Conservation (phyloP, 1,140 invertebrate species). For the Elymnias hypermnestra region DNA sequence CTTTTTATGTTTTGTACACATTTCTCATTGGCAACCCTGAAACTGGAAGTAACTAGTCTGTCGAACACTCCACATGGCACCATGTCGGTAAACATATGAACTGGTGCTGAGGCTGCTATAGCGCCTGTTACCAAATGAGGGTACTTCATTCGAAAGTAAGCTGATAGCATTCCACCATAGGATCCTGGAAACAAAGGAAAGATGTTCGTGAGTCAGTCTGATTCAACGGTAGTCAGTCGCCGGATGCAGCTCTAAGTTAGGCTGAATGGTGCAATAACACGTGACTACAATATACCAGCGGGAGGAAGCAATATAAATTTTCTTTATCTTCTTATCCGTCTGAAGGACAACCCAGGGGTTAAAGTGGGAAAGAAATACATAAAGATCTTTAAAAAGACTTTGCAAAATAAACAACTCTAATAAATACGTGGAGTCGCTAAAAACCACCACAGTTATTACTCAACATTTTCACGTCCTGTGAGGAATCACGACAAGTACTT, state of each 20-base stretch:
- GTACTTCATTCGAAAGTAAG: slow-evolving; percentile 98
- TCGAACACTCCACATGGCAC: slow-evolving; percentile 88
- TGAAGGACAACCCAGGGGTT: no score
- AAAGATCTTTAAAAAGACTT: no score
- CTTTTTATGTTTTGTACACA: slow-evolving; percentile 86
- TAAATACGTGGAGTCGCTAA: no score
- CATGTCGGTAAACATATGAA: slow-evolving; percentile 91
- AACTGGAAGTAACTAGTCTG: slow-evolving; percentile 88
- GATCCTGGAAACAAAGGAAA: background rate
- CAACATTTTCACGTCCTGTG: no score
- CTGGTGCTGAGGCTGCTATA: slow-evolving; percentile 95
- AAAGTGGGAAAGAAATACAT: no score
- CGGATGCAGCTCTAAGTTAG: background rate
- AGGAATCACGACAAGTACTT: no score
- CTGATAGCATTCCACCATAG: slow-evolving; percentile 97
- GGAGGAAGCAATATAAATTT: no score
- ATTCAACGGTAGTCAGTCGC: no score
- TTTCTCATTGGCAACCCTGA: slow-evolving; percentile 75
- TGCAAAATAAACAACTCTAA: no score
- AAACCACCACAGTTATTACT: no score
- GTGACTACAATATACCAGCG: no score
- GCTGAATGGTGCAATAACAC: background rate
- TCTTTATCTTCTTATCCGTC: no score
- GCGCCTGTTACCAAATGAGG: slow-evolving; percentile 93
- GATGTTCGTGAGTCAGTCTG: background rate